Conservation (phyloP, 2,888 invertebrate species). For the Cyaniris semiargus region DNA sequence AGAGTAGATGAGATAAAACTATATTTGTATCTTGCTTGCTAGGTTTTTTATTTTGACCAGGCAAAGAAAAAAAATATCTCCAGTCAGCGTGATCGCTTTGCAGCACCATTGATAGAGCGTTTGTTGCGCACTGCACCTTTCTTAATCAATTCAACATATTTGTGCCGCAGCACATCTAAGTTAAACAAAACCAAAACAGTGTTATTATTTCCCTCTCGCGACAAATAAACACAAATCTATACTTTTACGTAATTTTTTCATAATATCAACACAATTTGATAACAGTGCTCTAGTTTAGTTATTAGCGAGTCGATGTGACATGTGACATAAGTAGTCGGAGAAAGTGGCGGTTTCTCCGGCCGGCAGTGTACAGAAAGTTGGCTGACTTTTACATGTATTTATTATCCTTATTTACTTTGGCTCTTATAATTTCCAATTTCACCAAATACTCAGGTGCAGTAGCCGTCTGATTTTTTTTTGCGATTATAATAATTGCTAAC, state of each 20-base stretch:
- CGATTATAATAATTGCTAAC: too few relatives aligned
- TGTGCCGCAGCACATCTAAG: not conserved
- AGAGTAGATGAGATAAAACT: too few relatives aligned
- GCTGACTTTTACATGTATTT: not conserved
- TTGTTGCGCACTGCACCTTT: too few relatives aligned
- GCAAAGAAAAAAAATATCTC: too few relatives aligned
- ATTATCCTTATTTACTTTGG: not conserved
- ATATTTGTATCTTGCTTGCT: too few relatives aligned
- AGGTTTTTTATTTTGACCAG: too few relatives aligned
- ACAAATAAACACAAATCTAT: not conserved
- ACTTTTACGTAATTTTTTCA: conserved; percentile 2
- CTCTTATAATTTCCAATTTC: conserved; percentile 9
- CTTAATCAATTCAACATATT: too few relatives aligned
- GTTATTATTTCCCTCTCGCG: not conserved
- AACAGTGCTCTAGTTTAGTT: not conserved
- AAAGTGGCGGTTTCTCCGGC: not conserved
- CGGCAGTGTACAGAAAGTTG: conserved; percentile 24
- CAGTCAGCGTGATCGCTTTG: too few relatives aligned
- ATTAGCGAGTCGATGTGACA: not conserved
- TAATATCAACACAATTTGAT: not conserved
- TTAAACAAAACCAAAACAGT: not conserved
- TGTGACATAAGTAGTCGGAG: not conserved
- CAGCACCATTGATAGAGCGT: too few relatives aligned
- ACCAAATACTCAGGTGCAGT: too few relatives aligned
- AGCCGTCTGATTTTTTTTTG: too few relatives aligned